Base-by-base conservation (phyloP, 2,113 vertebrate species). In the Muscicapa adusta region DNA sequence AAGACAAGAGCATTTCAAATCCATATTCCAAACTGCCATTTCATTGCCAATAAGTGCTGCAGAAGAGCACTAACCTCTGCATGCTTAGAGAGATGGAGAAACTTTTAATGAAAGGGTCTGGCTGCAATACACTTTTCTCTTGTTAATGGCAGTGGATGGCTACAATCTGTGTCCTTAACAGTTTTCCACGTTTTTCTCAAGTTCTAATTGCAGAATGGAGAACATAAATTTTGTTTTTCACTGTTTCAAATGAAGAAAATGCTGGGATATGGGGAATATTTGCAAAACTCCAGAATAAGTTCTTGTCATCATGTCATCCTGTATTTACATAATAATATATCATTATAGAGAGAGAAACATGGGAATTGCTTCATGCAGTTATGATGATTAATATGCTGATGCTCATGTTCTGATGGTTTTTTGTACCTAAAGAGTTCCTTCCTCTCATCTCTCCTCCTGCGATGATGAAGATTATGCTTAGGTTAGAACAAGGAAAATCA, bases 101-200 rank as follows among this genome's bases (percentile, higher is more conserved):
- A 95, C 94, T 95, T 96, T 91, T 94, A 94, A 96, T 95, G 93
- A 95, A 95, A 89, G 20, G 3, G 33, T 79, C 77, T 94, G 62
- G 70, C 72, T 94, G 54, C 62, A 88, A 42, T 10, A 31, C 9
- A 54, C 33, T 89, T 47, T 86, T 65, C 79, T 93, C 57, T 89
- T 57, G 18, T 72, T 94, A 95, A 92, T 78, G 54, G 70, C 61
- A 76, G 38, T 65, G 80, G 81, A 94, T 20, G 17, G 77, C 77
- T 91, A 53, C n/a, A 68, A 16, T 72, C 36, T 89, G 73, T 94
- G 66, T 78, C 50, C 89, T 92, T 81, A 24, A 26, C 5, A 58
- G 18, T 73, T 85, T 82, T 66, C 15, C 25, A 61, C 19, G 15
- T 53, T 65, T 94, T 92, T 82, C 86, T 82, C 40, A 92, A 51